Evolutionary conservation across 1,140 invertebrate species (phyloP), one percentile per base, ranked within the genome.

Genomic region (Pararge aegeria): DNA sequence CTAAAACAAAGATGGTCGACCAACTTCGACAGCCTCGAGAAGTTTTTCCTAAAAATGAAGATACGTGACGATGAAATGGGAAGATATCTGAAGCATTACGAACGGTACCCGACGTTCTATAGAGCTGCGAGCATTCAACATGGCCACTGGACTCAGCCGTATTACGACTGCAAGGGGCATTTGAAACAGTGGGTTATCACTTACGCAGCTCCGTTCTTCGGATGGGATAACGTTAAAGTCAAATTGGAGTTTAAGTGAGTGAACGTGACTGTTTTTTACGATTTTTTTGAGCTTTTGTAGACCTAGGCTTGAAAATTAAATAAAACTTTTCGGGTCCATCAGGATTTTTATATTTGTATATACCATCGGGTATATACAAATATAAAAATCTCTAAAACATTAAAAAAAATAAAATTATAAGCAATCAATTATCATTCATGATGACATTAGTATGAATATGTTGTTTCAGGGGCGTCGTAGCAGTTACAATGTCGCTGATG

Each of bases 131-230:
- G 94, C 77, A 77, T 97, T 58, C 93, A 94, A 55, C 95, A 99
- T 84, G 98, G 98, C 6, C 94, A 96, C 80, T 99, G 98, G 98
- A 95, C 96, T 38, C 90, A 94, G 69, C 98, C 98, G 2, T 97
- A 97, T 78, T 99, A 96, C 83, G 97, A 99, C 91, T 99, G 98
- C 91, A 92, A 96, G 73, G 97, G 97, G 34, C 96, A 96, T 90
- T 91, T 96, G 42, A 95, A 97, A 73, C 97, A 97, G 90, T 99
- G 98, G 98, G 93, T 98, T 65, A 93, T 99, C 64, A 97, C 96
- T 34, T 99, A 99, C 92, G 95, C 96, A 50, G 94, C 94, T 52
- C 98, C 98, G 52, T 99, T 99, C 93, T 99, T 99, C 88, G 98
- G 98, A 53, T 97, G 95, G 94, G 97, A 99, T 83, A 96, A 94